Evolutionary conservation across 1,140 invertebrate species (phyloP).

Genomic region (Homarus americanus): DNA sequence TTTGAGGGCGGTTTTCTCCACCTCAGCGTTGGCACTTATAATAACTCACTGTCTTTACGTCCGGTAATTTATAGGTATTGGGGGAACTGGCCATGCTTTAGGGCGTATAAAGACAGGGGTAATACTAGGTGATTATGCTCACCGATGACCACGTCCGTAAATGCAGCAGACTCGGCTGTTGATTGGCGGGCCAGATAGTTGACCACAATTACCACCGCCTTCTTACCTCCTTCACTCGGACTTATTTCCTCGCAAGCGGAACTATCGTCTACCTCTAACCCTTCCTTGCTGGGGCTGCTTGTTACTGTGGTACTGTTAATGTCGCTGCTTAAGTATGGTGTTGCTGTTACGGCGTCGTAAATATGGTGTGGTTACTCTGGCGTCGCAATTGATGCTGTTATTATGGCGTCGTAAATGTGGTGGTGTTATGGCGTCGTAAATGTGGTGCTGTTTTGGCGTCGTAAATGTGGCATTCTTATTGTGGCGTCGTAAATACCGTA

Average conservation of each 20-base stretch:
- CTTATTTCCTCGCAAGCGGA: neutral
- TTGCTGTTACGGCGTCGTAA: neutral
- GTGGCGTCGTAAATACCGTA: neutral
- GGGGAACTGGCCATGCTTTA: conserved; percentile 20
- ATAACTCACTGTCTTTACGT: conserved; percentile 23
- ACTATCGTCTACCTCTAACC: neutral
- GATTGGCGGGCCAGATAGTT: conserved; percentile 6
- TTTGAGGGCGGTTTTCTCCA: no score
- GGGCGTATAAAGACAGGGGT: conserved; percentile 18
- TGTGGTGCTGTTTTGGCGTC: no score
- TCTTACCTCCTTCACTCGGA: neutral
- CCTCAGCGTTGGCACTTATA: no score
- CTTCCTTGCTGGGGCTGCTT: neutral
- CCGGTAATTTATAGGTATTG: conserved; percentile 20
- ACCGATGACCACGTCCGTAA: neutral
- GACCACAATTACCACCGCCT: neutral
- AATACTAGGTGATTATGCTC: conserved; percentile 35
- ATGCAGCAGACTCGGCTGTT: neutral
- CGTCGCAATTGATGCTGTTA: no score
- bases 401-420: no score
- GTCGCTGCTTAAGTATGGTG: no score
- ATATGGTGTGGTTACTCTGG: no score
- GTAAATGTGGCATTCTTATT: neutral
- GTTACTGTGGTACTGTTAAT: neutral
- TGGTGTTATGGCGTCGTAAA: no score